Conservation (phyloP, 2,113 vertebrate genomes). For the Kobus ellipsiprymnus region DNA sequence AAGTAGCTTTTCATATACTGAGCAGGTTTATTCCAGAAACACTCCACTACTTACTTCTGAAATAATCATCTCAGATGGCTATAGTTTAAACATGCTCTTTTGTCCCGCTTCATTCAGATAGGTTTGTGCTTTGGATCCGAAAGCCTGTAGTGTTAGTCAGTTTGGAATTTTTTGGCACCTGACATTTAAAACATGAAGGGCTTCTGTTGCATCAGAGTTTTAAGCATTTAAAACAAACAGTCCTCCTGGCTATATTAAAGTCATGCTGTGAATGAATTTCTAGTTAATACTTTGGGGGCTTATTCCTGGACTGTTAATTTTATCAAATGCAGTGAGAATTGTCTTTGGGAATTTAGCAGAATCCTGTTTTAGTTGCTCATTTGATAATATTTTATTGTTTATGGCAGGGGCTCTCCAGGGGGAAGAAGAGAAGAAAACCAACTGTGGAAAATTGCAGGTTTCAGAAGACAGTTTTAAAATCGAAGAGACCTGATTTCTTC, state of each 20-base stretch:
- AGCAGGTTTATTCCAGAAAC: not conserved
- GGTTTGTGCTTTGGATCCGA: conserved; percentile 21
- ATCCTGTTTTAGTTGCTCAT: not conserved
- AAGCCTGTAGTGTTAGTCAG: not conserved
- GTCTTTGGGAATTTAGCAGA: conserved; percentile 15
- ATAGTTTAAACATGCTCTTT: not conserved
- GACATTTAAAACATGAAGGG: conserved; percentile 30
- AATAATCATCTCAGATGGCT: not conserved
- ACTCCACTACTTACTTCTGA: not conserved
- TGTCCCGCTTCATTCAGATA: not conserved
- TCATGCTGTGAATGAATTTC: not conserved
- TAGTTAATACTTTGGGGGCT: not conserved
- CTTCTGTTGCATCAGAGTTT: not conserved
- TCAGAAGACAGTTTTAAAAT: conserved; percentile 19
- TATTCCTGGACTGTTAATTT: conserved; percentile 6
- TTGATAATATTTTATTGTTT: not conserved
- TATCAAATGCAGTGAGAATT: not conserved
- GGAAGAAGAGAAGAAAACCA: not conserved
- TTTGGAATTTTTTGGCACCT: not conserved
- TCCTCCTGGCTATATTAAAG: not conserved
- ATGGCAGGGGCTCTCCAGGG: not conserved
- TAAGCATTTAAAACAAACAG: conserved; percentile 7
- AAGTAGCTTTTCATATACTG: conserved; percentile 20
- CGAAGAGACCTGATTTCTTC: not conserved
- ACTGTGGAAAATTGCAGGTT: conserved; percentile 32